Conservation (phyloP, 1,140 invertebrate species). For the Maniola jurtina region DNA sequence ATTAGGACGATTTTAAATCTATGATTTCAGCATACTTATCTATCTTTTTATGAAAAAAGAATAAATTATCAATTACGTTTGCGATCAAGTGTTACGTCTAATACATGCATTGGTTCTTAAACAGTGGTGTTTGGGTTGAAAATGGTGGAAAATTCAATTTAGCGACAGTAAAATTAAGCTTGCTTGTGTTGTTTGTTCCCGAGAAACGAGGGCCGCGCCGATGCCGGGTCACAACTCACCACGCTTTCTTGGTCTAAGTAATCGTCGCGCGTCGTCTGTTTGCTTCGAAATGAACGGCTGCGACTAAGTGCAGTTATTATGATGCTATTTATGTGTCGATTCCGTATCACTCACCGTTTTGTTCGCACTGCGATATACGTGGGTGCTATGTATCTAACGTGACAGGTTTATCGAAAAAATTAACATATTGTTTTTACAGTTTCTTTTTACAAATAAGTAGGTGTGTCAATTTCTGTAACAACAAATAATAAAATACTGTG, state of each 20-base stretch:
- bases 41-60: too few relatives aligned
- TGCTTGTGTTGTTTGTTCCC: constrained; percentile 28
- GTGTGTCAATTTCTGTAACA: too few relatives aligned
- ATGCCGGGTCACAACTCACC: constrained; percentile 51
- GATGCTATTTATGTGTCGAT: constrained; percentile 37
- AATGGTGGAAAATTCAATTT: constrained; percentile 23
- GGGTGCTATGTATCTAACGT: not conserved
- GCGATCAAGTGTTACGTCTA: too few relatives aligned
- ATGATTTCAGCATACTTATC: too few relatives aligned
- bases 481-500: too few relatives aligned
- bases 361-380: constrained; percentile 6
- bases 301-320: constrained; percentile 43
- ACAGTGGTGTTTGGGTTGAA: not conserved
- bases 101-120: too few relatives aligned
- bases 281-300: constrained; percentile 36
- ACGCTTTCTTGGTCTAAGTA: constrained; percentile 53
- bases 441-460: too few relatives aligned
- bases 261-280: constrained; percentile 42
- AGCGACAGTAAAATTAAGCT: constrained; percentile 30
- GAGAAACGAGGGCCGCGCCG: constrained; percentile 30
- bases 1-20: too few relatives aligned
- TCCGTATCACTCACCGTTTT: constrained; percentile 31
- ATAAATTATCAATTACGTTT: too few relatives aligned
- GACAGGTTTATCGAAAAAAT: not conserved
- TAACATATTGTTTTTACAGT: not conserved